Evolutionary conservation across 1,140 invertebrate genomes (phyloP).

Genomic region (Brachionus plicatilis): DNA sequence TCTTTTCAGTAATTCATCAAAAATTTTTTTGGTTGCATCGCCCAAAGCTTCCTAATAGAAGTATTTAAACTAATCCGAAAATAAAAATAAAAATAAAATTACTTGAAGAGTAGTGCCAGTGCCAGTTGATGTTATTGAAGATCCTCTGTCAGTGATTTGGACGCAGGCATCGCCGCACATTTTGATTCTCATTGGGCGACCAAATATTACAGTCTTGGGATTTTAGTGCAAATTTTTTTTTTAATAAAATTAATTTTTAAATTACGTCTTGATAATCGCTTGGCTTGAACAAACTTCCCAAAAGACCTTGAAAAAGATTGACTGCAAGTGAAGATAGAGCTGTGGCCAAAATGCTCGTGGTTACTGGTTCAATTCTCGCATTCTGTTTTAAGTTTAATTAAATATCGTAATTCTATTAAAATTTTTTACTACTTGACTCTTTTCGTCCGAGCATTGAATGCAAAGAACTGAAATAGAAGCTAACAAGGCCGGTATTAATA

Average conservation of each 20-base stretch:
- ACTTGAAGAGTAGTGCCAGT: constrained; percentile 21
- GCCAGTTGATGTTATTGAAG: not conserved
- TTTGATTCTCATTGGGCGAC: constrained; percentile 34
- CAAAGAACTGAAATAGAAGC: not conserved
- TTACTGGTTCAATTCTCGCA: constrained; percentile 15
- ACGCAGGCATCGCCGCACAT: constrained; percentile 31
- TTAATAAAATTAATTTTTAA: not conserved
- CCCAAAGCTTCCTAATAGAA: constrained; percentile 28
- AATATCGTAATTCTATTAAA: not conserved
- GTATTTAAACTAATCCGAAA: not conserved
- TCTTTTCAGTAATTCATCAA: constrained; percentile 6
- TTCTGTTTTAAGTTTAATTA: not conserved
- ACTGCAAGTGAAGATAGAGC: constrained; percentile 4
- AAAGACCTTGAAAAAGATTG: constrained; percentile 14
- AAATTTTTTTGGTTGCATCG: not conserved
- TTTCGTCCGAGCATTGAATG: not conserved
- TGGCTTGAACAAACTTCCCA: constrained; percentile 33
- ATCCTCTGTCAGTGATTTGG: constrained; percentile 28
- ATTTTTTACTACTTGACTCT: not conserved
- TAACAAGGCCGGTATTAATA: not conserved
- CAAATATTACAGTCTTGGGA: constrained; percentile 1
- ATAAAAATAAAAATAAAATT: not conserved
- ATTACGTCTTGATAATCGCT: constrained; percentile 34
- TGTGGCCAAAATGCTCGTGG: not conserved
- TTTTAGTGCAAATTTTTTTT: not conserved